Base-by-base conservation (phyloP, 1,140 invertebrate genomes). In the Cydia strobilella region DNA sequence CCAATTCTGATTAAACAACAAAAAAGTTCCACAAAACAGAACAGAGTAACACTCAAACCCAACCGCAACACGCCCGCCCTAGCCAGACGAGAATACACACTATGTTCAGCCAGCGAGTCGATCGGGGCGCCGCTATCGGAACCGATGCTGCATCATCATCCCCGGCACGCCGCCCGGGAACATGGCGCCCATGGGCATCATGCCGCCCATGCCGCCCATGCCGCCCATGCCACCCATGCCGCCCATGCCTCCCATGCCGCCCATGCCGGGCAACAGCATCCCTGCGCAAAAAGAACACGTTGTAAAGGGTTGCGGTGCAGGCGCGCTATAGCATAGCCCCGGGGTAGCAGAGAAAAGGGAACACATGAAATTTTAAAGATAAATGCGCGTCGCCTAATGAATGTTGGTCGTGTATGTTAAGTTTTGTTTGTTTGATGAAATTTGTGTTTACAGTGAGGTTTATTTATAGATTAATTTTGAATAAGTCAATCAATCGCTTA, bases 181-280 rank as follows among this genome's bases (percentile, higher is more conserved):
- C 86, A 89, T 85, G 72, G 80, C 81, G 83, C 87, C 81, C 88
- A 91, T 86, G 74, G 81, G 88, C 89, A 90, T 86, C 83, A 90
- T 79, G 72, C 88, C 86, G 72, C 72, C 75, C 75, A 72, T 59
- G 18, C 65, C 69, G 80, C 85, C 86, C 82, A 72, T 74, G 74
- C 88, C 87, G 80, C 88, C 85, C 76, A 89, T 85, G 72, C 78
- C 78, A 81, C 86, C 82, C 88, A 91, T 86, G 73, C 80, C 87
- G 86, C 88, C 86, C 83, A 90, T 86, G 73, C 80, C 87, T 85
- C 88, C 86, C 83, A 90, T 79, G 73, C 88, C 86, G 7, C 75
- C 75, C 75, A 72, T 59, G n/a, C 65, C 69, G 80, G 87, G 87
- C 83, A 90, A 82, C 89, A 91, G 89, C 89, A 91, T 89, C 65